Evolutionary conservation across 2,113 vertebrate species (phyloP), one percentile per base, ranked within the genome.

Genomic region (Gnathonemus echidnorhynchus): DNA sequence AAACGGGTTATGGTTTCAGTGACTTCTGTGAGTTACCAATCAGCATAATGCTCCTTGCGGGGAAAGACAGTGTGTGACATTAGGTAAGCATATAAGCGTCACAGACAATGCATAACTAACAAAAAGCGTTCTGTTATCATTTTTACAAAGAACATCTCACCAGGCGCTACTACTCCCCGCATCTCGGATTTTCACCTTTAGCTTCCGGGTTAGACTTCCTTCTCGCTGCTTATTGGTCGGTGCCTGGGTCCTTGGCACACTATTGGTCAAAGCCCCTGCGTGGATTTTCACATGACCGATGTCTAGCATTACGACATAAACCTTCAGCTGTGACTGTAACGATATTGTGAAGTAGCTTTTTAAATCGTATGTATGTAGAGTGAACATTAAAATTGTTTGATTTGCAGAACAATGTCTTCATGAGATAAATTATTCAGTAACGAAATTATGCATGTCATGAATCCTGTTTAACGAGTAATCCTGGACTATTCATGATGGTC

Each of bases 121-220:
- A 85, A 24, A n/a, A 87, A 27, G 27, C 56, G 31, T 88, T 45
- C 35, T 62, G 49, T 46, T 46, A 46, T 58, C 39, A 27, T 89
- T 86, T 85, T 19, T 77, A 87, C 6, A 56, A 87, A 49, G 46
- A 48, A 83, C 48, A 88, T 92, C 94, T 52, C 62, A 95, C 95
- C 94, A 27, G 52, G 45, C 27, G 91, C 91, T 1, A 90, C 93
- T 5, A 92, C 83, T 88, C 93, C 91, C n/a, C 93, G 93, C 94
- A 95, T 95, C 92, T 89, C 92, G 50, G 53, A 84, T 77, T 49
- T 39, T 27, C 45, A 6, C 52, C 49, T 74, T 48, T 39, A 90
- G 50, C 27, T 90, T 90, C 90, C 90, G 87, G 90, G 87, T 90
- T 31, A 31, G 35, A 35, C n/a, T 35, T 46, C 5, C 21, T 45